These are phyloP conservation scores for Mamestra brassicae DNA, from an alignment of 2,888 invertebrate species.

Conservation along the genomic window DNA sequence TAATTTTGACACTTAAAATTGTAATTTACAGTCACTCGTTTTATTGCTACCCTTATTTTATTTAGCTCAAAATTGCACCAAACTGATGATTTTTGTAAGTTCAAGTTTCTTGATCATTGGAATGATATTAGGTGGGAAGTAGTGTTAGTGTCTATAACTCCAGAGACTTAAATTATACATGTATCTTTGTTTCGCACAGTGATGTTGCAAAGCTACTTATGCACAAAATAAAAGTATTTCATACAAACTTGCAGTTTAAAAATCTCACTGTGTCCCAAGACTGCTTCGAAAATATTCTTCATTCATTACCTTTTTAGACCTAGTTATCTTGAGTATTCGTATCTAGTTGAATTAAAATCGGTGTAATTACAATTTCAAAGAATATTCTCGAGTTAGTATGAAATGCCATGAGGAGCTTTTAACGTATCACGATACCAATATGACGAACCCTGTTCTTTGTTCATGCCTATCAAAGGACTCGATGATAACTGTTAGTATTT, in stretches of 20 bases:
- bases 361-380: too few species aligned
- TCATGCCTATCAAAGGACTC: conserved; percentile 21
- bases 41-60: too few species aligned
- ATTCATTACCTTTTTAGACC: too few species aligned
- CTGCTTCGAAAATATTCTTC: too few species aligned
- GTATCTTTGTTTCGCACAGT: background rate
- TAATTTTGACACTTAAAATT: too few species aligned
- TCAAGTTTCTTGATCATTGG: background rate
- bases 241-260: too few species aligned
- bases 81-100: conserved; percentile 2
- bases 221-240: background rate
- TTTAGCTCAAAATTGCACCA: conserved; percentile 1
- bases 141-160: background rate
- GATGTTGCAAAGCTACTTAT: background rate
- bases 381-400: too few species aligned
- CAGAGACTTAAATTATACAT: background rate
- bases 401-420: too few species aligned
- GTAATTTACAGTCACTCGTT: too few species aligned
- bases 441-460: background rate
- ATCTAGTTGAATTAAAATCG: too few species aligned
- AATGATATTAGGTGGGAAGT: background rate
- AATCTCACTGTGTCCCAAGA: too few species aligned
- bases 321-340: too few species aligned
- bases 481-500: conserved; percentile 13
- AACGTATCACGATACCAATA: background rate